A percentile compares a stretch with the other conserved stretches of the same genome.
These are phyloP conservation scores for Drosophila lacteicornis DNA, from an alignment of 1,140 invertebrate genomes.

Conservation along the genomic window DNA sequence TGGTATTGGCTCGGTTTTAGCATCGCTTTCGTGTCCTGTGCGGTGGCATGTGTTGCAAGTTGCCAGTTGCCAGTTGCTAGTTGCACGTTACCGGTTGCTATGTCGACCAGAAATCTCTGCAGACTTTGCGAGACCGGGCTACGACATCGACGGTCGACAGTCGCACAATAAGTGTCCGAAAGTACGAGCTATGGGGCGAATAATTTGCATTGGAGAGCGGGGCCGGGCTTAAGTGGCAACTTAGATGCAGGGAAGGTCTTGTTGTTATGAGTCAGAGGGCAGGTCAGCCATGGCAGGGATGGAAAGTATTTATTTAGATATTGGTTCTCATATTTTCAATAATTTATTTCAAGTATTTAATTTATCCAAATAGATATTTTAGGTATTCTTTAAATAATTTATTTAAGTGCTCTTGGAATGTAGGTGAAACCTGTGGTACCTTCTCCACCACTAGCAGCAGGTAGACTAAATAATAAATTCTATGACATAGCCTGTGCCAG, in stretches of 20 bases:
- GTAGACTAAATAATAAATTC: slow-evolving; percentile 3
- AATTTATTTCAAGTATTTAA: background rate
- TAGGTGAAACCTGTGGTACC: background rate
- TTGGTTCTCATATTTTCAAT: background rate
- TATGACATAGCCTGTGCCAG: slow-evolving; percentile 14
- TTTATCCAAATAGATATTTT: background rate
- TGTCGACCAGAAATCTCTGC: slow-evolving; percentile 58
- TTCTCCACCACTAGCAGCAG: background rate
- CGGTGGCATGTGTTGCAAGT: slow-evolving; percentile 50
- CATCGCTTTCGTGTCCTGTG: slow-evolving; percentile 50
- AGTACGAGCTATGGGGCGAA: slow-evolving; percentile 69
- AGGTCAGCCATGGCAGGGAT: background rate
- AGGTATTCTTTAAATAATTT: too few relatives aligned
- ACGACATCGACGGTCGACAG: slow-evolving; percentile 38
- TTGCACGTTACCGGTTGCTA: slow-evolving; percentile 43
- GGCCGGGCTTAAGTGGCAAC: slow-evolving; percentile 71
- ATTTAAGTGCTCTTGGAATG: too few relatives aligned
- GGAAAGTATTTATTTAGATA: background rate
- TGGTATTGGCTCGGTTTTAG: slow-evolving; percentile 1
- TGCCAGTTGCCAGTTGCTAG: slow-evolving; percentile 13
- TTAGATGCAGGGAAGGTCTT: slow-evolving; percentile 36
- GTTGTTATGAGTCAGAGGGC: slow-evolving; percentile 4
- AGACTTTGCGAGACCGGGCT: slow-evolving; percentile 45
- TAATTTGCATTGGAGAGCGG: slow-evolving; percentile 74
- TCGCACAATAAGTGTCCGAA: slow-evolving; percentile 68